Evolutionary conservation across 2,888 invertebrate species (phyloP), one percentile per base, ranked within the genome.

Genomic region (Lepidonotus clava): DNA sequence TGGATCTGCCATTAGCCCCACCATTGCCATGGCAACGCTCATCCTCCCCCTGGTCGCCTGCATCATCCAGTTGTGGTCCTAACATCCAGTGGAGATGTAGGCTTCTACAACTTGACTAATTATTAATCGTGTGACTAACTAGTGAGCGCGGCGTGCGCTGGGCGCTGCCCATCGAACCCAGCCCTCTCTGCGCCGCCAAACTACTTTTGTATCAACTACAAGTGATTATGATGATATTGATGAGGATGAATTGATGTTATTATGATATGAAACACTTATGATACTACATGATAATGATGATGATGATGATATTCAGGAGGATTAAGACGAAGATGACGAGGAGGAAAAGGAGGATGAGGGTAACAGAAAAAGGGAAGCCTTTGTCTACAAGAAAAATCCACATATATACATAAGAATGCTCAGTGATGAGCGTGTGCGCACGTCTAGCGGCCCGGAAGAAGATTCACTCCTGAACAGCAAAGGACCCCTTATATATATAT

Each of bases 1-100:
- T 46, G 80, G 80, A 80, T 80, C 80, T 80, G 80, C 41, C 80
- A 80, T 80, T 24, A 18, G 46, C 28, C 80, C 41, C 24, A 80
- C 6, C 80, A 41, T 80, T 18, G 80, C 41, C 28, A 80, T 80
- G 80, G 46, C 80, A 18, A 80, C 46, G 80, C 80, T 80, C 80
- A 80, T 80, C 46, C 80, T 80, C 24, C 41, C 80, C 46, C 28
- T 80, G 51, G 51, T 80, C 28, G 46, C 51, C 28, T 80, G 80
- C 80, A 41, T 80, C 80, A 21, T 66, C 6, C 80, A 80, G 28
- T 32, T 80, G 51, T 80, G 46, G 80, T 46, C 80, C 41, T 80
- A 80, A 80, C 80, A 80, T 80, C 80, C 80, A 32, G 80, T 34
- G 2, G 41, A 21, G 80, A 51, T 41, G 80, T 41, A 80, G 71